These are phyloP conservation scores for Lacerta agilis DNA, from an alignment of 2,797 vertebrate species.

Conservation along the genomic window DNA sequence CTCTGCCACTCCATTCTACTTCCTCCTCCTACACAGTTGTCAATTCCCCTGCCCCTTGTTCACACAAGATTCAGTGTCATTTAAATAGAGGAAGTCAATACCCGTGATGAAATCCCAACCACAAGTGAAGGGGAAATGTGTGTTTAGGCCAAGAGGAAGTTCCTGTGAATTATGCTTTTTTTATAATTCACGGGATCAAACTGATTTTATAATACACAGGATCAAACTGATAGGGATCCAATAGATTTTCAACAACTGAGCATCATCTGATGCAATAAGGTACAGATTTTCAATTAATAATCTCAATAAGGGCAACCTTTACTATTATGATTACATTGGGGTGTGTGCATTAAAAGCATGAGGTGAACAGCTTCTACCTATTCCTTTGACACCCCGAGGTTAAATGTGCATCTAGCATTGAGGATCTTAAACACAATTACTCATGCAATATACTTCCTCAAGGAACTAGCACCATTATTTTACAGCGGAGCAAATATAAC, in stretches of 20 bases:
- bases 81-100: neutral
- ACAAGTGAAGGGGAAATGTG: neutral
- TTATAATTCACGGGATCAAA: neutral
- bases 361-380: neutral
- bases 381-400: neutral
- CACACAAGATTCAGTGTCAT: too few species aligned
- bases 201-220: neutral
- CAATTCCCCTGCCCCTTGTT: too few species aligned
- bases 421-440: neutral
- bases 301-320: neutral
- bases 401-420: neutral
- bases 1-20: too few species aligned
- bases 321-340: neutral
- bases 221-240: neutral
- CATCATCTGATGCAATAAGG: neutral
- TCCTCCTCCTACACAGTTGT: too few species aligned
- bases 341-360: neutral
- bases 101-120: neutral
- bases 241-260: neutral
- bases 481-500: neutral
- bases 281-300: neutral
- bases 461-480: constrained; percentile 11
- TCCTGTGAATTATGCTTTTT: neutral
- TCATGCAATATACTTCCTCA: neutral
- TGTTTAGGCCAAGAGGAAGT: neutral